These are phyloP conservation scores for Elaeidobius kamerunicus DNA, from an alignment of 2,888 invertebrate genomes.

Conservation along the genomic window DNA sequence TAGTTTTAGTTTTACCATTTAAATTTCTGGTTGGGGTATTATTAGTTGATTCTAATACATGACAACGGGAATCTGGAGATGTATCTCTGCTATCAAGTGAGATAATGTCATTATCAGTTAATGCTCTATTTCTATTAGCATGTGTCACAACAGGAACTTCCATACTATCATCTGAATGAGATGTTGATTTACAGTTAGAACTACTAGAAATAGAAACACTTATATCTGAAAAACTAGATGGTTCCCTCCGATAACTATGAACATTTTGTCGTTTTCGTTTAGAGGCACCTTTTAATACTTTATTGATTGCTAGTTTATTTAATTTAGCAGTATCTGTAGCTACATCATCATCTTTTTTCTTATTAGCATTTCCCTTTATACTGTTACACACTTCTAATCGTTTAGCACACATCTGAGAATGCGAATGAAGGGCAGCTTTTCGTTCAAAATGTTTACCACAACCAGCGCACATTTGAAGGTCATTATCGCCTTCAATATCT, in stretches of 20 bases:
- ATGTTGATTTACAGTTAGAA: no score
- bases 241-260: constrained; percentile 6
- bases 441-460: constrained; percentile 72
- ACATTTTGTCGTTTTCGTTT: constrained; percentile 33
- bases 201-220: no score
- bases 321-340: constrained; percentile 24
- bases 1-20: no score
- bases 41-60: no score
- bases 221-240: not conserved
- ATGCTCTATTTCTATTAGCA: no score
- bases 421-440: constrained; percentile 68
- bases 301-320: constrained; percentile 13
- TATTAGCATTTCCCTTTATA: constrained; percentile 41
- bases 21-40: no score
- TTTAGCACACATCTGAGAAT: constrained; percentile 65
- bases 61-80: no score
- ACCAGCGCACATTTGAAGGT: constrained; percentile 61
- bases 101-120: no score
- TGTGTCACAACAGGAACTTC: no score
- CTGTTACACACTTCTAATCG: constrained; percentile 51
- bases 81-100: no score
- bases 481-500: constrained; percentile 61
- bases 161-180: no score
- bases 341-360: constrained; percentile 35
- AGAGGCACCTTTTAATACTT: constrained; percentile 33